Evolutionary conservation across 1,140 invertebrate species (phyloP), one percentile per base, ranked within the genome.

Genomic region (Caenorhabditis tropicalis): DNA sequence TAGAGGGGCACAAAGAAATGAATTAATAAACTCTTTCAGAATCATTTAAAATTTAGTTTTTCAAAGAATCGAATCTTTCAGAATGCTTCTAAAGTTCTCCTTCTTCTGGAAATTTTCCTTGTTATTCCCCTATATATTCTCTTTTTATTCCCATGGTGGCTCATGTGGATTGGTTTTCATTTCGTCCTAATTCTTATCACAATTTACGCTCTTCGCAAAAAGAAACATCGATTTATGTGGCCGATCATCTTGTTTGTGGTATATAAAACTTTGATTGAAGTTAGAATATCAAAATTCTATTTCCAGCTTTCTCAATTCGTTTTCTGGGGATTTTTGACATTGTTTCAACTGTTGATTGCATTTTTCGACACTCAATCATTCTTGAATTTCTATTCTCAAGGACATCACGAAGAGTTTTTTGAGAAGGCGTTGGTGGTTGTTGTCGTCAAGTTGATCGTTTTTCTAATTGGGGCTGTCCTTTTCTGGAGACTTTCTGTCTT

Each of bases 171-270:
- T 81, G 48, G 48, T 24, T 53, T 33, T 19, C 80, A 81, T 56
- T 12, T 56, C 36, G 48, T 56, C 36, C 6, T 81, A 0, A 81
- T 81, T 56, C 49, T 81, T 9, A 12, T 49, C 0, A 81, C 80
- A 53, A 51, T 81, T n/a, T 81, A 81, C 21, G 49, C 80, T 29
- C 15, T 81, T 24, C 48, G 51, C 5, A 81, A 53, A 36, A 53
- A 81, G 51, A 81, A 56, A 27, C 80, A 49, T 81, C 80, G 80
- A 56, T 81, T 81, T 51, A 81, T 81, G 49, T 81, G 80, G 80
- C 80, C 80, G 19, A 81, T 81, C 16, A 33, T 81, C 15, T 33
- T 81, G 51, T 56, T 81, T 21, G 27, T 51, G 6, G 80, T 81
- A 5, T 31, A 51, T n/a, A 43, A 27, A 29, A 2, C 10, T 48